Evolutionary conservation across 1,140 invertebrate species (phyloP).

Genomic region (Orchestia grillus): DNA sequence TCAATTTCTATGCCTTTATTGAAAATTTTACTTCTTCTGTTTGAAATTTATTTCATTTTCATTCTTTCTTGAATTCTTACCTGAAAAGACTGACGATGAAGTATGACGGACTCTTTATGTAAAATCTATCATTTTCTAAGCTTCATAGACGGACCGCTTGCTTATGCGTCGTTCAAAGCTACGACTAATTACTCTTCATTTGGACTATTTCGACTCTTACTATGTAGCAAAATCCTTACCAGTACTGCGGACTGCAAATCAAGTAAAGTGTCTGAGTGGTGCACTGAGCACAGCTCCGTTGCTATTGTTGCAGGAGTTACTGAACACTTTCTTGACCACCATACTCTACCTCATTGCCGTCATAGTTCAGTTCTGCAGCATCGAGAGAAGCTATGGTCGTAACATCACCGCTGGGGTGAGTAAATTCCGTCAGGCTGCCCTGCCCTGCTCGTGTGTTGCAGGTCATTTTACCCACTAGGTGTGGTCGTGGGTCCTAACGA

Average conservation of each 20-base stretch:
- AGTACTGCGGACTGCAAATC: neutral
- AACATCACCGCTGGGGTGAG: constrained; percentile 84
- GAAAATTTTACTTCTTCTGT: too few species aligned
- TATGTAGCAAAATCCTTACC: neutral
- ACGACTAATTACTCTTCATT: neutral
- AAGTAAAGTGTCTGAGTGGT: neutral
- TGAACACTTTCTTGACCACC: constrained; percentile 80
- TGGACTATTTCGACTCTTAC: neutral
- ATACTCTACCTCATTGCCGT: constrained; percentile 84
- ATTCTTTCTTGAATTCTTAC: too few species aligned
- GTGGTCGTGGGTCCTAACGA: neutral
- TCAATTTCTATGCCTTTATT: too few species aligned
- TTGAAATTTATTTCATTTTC: too few species aligned
- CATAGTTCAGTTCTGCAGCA: constrained; percentile 79
- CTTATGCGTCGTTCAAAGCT: too few species aligned
- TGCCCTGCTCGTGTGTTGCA: too few species aligned
- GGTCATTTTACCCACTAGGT: neutral
- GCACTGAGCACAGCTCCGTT: neutral
- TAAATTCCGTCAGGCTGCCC: constrained; percentile 38
- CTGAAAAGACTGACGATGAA: too few species aligned
- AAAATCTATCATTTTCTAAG: too few species aligned
- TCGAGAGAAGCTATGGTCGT: constrained; percentile 71
- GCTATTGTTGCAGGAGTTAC: constrained; percentile 78
- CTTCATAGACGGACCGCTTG: too few species aligned
- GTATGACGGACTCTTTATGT: too few species aligned